A percentile compares a stretch with the other conserved stretches of the same genome.
Evolutionary conservation across 2,113 vertebrate genomes (phyloP).

Genomic region (Damaliscus lunatus): DNA sequence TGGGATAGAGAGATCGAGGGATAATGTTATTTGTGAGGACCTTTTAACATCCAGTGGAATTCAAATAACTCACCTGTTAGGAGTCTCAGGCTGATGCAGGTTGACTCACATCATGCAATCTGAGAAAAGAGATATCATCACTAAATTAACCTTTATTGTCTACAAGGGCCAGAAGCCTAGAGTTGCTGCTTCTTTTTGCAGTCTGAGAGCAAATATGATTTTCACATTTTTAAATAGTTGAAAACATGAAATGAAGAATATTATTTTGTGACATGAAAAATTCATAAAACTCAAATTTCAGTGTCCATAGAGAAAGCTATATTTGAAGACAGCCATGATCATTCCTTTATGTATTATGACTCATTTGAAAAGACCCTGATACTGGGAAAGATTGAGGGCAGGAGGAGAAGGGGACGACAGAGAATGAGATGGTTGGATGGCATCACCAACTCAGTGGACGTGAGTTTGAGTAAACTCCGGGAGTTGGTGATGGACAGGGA

Average conservation of each 20-base stretch:
- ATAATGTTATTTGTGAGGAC: conserved; percentile 10
- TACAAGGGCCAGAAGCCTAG: background rate
- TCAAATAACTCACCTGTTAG: background rate
- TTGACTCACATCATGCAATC: background rate
- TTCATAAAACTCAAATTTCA: background rate
- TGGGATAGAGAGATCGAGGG: background rate
- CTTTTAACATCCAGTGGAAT: conserved; percentile 18
- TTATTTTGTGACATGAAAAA: background rate
- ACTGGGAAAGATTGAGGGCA: no score
- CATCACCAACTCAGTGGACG: no score
- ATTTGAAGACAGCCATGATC: background rate
- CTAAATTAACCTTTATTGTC: background rate
- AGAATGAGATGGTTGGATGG: no score
- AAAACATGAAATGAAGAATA: background rate
- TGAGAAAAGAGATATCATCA: background rate
- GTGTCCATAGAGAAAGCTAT: background rate
- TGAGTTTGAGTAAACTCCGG: no score
- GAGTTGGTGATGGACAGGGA: no score
- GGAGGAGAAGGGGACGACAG: no score
- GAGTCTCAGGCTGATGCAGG: background rate
- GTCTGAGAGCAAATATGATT: background rate
- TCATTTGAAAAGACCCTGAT: no score
- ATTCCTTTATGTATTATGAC: background rate
- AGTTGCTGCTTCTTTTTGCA: background rate
- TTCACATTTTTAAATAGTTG: background rate